A percentile compares a stretch with the other conserved stretches of the same genome.
phyloP scores from a whole-genome alignment of 1,140 invertebrate species.

The Bombus confusus region DNA sequence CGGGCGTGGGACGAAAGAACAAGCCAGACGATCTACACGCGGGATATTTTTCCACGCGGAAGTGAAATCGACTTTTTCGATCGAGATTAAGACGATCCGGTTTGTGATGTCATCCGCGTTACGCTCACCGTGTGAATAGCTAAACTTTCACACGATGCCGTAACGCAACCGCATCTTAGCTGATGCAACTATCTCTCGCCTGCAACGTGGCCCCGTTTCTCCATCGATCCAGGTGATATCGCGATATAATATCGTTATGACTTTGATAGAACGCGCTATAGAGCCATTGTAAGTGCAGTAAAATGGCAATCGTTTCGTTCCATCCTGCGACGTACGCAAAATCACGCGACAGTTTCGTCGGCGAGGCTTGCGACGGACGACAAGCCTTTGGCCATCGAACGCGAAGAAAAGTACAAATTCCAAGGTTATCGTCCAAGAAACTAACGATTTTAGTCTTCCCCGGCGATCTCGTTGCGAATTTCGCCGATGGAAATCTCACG shows the following conservation, averaged over 20 bases:
- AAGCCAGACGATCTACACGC: not conserved
- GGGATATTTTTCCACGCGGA: not conserved
- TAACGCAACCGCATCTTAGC: slow-evolving; percentile 23
- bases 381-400: rapidly evolving
- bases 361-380: too few species aligned
- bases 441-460: too few species aligned
- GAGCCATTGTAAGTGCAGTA: not conserved
- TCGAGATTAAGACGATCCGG: slow-evolving; percentile 3
- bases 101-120: not conserved
- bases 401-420: too few species aligned
- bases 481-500: too few species aligned
- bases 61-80: slow-evolving; percentile 6
- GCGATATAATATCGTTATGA: not conserved
- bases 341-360: too few species aligned
- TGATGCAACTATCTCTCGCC: not conserved
- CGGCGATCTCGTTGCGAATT: too few species aligned
- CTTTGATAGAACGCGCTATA: not conserved
- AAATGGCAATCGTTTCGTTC: not conserved
- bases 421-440: too few species aligned
- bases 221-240: slow-evolving; percentile 13
- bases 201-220: slow-evolving; percentile 1
- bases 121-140: not conserved
- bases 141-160: slow-evolving; percentile 29
- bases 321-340: not conserved
- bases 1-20: not conserved